These are phyloP conservation scores for Drosophila erecta DNA, from an alignment of 1,140 invertebrate genomes.

Conservation along the genomic window DNA sequence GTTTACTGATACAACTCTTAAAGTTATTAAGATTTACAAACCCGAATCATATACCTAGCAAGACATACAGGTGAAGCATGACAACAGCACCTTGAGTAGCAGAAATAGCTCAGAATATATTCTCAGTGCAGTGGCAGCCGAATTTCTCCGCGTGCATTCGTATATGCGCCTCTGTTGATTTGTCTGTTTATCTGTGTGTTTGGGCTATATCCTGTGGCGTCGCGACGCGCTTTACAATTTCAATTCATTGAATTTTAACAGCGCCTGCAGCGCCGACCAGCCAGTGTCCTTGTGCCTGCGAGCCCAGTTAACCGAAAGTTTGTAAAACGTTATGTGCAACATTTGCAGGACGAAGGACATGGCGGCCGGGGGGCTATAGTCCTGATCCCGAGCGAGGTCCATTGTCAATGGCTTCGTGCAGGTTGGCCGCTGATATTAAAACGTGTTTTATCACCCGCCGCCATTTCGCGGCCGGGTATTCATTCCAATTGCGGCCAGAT, in stretches of 20 bases:
- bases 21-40: neutral
- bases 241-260: slow-evolving; percentile 84
- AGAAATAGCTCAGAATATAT: neutral
- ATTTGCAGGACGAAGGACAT: slow-evolving; percentile 43
- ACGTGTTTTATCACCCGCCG: slow-evolving; percentile 83
- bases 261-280: slow-evolving; percentile 52
- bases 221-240: slow-evolving; percentile 78
- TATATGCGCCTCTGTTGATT: slow-evolving; percentile 25
- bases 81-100: no score
- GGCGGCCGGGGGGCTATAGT: slow-evolving; percentile 7
- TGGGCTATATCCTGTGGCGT: slow-evolving; percentile 53
- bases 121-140: slow-evolving; percentile 25
- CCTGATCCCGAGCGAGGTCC: slow-evolving; percentile 35
- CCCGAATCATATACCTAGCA: no score
- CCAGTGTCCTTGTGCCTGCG: slow-evolving; percentile 27
- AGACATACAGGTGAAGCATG: no score
- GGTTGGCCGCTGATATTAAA: slow-evolving; percentile 71
- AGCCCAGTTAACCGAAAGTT: slow-evolving; percentile 62
- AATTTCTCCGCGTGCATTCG: slow-evolving; percentile 8
- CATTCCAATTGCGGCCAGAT: slow-evolving; percentile 82
- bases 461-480: slow-evolving; percentile 80
- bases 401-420: slow-evolving; percentile 58
- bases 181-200: slow-evolving; percentile 20
- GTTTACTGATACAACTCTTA: neutral
- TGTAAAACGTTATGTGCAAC: slow-evolving; percentile 81